These are phyloP conservation scores for Sminthopsis crassicaudata DNA, from an alignment of 2,113 vertebrate species.

Conservation along the genomic window DNA sequence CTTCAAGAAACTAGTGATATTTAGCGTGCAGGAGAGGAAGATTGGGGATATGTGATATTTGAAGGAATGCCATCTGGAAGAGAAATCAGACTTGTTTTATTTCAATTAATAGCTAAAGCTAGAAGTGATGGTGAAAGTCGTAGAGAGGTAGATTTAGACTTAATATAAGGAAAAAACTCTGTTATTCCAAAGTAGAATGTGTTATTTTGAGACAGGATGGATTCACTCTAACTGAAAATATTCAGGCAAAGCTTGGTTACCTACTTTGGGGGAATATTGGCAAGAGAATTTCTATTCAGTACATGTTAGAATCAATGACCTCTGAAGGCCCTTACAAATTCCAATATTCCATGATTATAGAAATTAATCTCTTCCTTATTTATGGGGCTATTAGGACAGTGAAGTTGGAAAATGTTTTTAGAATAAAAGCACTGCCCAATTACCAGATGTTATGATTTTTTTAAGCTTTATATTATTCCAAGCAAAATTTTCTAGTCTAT, in stretches of 20 bases:
- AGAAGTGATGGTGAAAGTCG: not conserved
- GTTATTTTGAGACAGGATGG: not conserved
- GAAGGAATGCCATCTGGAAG: not conserved
- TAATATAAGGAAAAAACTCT: not conserved
- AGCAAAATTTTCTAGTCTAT: not conserved
- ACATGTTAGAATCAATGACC: not conserved
- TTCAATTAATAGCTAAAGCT: not conserved
- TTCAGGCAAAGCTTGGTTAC: not conserved
- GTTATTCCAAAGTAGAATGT: not conserved
- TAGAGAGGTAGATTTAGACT: not conserved
- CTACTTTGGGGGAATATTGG: not conserved
- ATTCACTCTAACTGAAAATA: not conserved
- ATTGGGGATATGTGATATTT: not conserved
- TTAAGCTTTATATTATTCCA: not conserved
- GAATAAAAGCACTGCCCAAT: slow-evolving; percentile 1
- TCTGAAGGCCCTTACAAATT: not conserved
- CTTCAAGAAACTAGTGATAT: not conserved
- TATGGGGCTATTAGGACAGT: not conserved
- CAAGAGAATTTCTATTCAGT: not conserved
- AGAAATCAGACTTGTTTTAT: not conserved
- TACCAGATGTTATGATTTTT: not conserved
- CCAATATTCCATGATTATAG: not conserved
- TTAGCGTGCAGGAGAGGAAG: not conserved
- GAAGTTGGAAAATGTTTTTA: not conserved
- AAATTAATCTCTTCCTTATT: not conserved